phyloP scores from a whole-genome alignment of 2,113 vertebrate genomes.

The Sinocyclocheilus anophthalmus region DNA sequence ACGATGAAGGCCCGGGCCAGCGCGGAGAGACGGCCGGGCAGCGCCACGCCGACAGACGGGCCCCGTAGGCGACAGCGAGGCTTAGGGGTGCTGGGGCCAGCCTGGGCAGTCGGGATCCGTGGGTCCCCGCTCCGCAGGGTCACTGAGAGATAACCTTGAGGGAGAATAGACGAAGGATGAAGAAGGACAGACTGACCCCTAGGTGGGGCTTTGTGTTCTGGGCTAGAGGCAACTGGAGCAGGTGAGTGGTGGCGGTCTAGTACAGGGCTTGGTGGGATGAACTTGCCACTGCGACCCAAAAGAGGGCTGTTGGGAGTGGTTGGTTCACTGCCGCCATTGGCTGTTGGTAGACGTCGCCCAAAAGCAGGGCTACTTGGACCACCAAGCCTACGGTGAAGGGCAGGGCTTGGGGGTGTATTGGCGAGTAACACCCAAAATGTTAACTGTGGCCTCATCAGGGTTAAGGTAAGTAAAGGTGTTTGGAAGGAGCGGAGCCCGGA shows the following conservation, averaged over 20 bases:
- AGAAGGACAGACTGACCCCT: no score
- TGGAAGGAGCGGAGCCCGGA: conserved; percentile 65
- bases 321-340: conserved; percentile 48
- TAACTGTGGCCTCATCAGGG: conserved; percentile 80
- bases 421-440: conserved; percentile 79
- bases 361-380: conserved; percentile 75
- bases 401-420: conserved; percentile 89
- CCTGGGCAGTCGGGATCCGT: no score
- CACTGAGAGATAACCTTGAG: no score
- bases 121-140: no score
- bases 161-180: no score
- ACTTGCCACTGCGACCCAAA: conserved; percentile 59
- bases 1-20: no score
- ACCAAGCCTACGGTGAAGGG: conserved; percentile 81
- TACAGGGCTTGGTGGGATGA: conserved; percentile 70
- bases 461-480: conserved; percentile 64
- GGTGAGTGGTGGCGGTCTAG: conserved; percentile 61
- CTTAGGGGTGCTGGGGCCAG: no score
- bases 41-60: no score
- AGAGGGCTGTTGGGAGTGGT: conserved; percentile 69
- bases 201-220: conserved; percentile 69
- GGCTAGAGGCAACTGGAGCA: conserved; percentile 71
- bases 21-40: no score
- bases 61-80: no score
- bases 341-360: conserved; percentile 53